Conservation (phyloP, 2,113 vertebrate species). For the Onychostruthus taczanowskii region DNA sequence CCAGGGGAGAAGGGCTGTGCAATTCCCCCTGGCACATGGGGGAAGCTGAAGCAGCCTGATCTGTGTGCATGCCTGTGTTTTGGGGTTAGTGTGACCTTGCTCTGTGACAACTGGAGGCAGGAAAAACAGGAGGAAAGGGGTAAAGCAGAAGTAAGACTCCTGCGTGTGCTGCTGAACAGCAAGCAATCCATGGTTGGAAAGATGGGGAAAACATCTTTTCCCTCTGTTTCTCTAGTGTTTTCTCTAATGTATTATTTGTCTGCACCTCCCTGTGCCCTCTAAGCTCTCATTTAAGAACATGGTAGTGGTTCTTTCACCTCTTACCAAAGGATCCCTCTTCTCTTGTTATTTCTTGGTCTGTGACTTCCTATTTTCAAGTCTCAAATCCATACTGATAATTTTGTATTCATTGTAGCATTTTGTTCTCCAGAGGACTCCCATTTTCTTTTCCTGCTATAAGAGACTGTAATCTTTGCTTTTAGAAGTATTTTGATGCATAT, state of each 20-base stretch:
- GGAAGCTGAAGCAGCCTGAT: not conserved
- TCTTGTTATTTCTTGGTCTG: not conserved
- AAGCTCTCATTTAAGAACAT: not conserved
- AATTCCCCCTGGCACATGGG: accelerated
- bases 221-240: not conserved
- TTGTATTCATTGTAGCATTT: not conserved
- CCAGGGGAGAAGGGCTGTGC: not conserved
- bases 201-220: not conserved
- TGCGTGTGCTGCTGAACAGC: not conserved
- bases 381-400: not conserved
- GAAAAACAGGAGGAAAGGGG: not conserved
- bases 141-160: not conserved
- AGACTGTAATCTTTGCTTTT: not conserved
- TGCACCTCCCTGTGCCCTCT: not conserved
- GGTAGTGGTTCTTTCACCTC: not conserved
- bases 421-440: not conserved
- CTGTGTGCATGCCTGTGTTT: not conserved
- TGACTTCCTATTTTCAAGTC: not conserved
- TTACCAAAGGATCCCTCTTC: not conserved
- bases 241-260: not conserved
- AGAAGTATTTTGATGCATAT: not conserved
- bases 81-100: not conserved
- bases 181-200: not conserved
- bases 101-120: not conserved
- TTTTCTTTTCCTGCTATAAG: not conserved